Base-by-base conservation (phyloP, 2,113 vertebrate species). In the Sarotherodon lohbergeri region DNA sequence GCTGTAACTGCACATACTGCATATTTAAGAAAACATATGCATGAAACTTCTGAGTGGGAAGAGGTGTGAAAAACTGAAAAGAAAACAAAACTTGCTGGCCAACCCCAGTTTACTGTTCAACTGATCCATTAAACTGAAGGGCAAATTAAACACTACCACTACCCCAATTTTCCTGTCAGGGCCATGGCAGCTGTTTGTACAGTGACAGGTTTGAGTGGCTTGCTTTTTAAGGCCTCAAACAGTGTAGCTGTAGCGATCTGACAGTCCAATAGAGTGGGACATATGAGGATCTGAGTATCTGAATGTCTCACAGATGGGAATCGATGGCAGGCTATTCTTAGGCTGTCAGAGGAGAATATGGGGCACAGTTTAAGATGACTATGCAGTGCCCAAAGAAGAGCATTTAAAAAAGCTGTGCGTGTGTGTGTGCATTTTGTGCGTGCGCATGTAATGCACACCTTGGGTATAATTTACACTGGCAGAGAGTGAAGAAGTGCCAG, bases 291-390 rank as follows among this genome's bases (percentile, higher is more conserved):
- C 85, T 71, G 86, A 88, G 84, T 36, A 86, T 76, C 61, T 16
- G 32, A 90, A 86, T 85, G 54, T 56, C 78, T 87, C 80, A 76
- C 82, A 79, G 90, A 57, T 14, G 85, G 86, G 88, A 89, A 92
- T 95, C 87, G 52, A 94, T 94, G 86, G 83, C 82, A 81, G 86
- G 86, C 89, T 96, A 93, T 95, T 95, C 86, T 95, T 95, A 94
- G 92, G 52, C 63, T 80, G 88, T 92, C 92, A 86, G 81, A 85
- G 55, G 84, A 93, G 89, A 92, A 88, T 83, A 88, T 86, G 85
- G 88, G 83, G 79, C 88, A 84, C 81, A 68, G 81, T 88, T 88
- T 89, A 83, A 90, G 83, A 92, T 84, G 83, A 88, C 87, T 82
- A 56, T 55, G 88, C 55, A 78, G 86, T 4, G 41, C 87, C 76